phyloP scores from a whole-genome alignment of 2,888 invertebrate species.

The Brachylomia viminalis region DNA sequence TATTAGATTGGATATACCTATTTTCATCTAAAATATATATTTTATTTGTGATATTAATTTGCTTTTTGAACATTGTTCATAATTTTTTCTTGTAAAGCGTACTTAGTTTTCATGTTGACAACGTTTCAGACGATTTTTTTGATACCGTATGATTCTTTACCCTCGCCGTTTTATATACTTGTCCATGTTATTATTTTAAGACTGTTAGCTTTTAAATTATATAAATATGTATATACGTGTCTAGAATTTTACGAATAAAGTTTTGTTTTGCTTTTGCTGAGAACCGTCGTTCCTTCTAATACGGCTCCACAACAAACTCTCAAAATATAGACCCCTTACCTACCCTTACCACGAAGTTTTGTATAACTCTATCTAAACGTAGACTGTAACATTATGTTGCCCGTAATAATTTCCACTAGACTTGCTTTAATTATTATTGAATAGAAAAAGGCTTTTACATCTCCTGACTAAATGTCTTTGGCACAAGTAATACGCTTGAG shows the following conservation, averaged over 20 bases:
- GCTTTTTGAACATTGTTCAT: not conserved
- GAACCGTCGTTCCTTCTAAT: not conserved
- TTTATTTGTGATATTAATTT: not conserved
- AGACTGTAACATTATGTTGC: constrained; percentile 41
- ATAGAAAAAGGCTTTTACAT: constrained; percentile 62
- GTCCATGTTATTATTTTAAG: too few relatives aligned
- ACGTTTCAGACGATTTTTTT: too few relatives aligned
- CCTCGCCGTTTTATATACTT: too few relatives aligned
- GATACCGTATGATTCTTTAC: too few relatives aligned
- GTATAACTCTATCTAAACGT: constrained; percentile 8
- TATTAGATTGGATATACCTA: not conserved
- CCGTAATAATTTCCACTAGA: constrained; percentile 70
- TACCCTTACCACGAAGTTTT: constrained; percentile 26
- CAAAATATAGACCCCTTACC: not conserved
- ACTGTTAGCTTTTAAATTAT: too few relatives aligned
- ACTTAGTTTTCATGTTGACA: too few relatives aligned
- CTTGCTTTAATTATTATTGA: constrained; percentile 70
- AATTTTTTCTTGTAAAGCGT: too few relatives aligned
- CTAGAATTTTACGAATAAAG: too few relatives aligned
- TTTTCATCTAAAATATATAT: not conserved
- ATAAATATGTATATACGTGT: too few relatives aligned
- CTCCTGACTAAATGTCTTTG: constrained; percentile 45
- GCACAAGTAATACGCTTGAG: constrained; percentile 49
- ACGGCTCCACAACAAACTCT: not conserved
- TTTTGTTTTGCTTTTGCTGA: not conserved